Percentiles rank a stretch among this genome's conserved stretches.
phyloP scores from a whole-genome alignment of 2,888 invertebrate species.

The Julus scanicus region DNA sequence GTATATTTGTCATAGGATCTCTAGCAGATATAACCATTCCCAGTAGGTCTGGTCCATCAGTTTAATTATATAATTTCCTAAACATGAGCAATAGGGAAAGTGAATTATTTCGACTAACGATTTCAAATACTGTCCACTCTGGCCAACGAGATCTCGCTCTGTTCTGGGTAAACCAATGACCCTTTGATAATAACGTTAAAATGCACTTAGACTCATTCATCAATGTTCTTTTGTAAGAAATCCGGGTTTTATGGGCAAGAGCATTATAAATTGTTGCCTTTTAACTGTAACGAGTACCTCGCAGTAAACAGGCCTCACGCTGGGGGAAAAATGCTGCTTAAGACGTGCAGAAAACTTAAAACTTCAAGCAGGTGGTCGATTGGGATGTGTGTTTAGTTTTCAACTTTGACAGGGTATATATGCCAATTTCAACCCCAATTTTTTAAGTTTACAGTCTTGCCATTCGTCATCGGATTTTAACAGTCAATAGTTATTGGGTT shows the following conservation, averaged over 20 bases:
- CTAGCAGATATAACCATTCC: background rate
- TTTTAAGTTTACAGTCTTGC: no score
- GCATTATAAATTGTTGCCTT: conserved; percentile 15
- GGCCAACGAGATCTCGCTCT: background rate
- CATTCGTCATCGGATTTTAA: no score
- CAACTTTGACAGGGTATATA: no score
- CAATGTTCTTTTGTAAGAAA: conserved; percentile 15
- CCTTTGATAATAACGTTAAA: conserved; percentile 3
- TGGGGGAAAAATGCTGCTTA: background rate
- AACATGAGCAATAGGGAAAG: background rate
- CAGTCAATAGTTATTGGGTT: no score
- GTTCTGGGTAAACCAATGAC: background rate
- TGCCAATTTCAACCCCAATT: no score
- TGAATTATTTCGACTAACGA: background rate
- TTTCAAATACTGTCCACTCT: background rate
- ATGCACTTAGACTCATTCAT: conserved; percentile 22
- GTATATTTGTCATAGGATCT: background rate
- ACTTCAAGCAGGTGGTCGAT: background rate
- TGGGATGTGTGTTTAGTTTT: background rate
- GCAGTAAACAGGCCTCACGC: background rate
- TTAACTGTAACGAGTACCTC: background rate
- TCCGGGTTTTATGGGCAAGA: background rate
- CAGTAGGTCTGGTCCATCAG: background rate
- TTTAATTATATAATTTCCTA: background rate
- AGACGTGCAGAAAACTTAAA: background rate